Percentiles rank a stretch among this genome's conserved stretches.
Evolutionary conservation across 2,888 invertebrate species (phyloP).

Genomic region (Brachypalpus laphriformis): DNA sequence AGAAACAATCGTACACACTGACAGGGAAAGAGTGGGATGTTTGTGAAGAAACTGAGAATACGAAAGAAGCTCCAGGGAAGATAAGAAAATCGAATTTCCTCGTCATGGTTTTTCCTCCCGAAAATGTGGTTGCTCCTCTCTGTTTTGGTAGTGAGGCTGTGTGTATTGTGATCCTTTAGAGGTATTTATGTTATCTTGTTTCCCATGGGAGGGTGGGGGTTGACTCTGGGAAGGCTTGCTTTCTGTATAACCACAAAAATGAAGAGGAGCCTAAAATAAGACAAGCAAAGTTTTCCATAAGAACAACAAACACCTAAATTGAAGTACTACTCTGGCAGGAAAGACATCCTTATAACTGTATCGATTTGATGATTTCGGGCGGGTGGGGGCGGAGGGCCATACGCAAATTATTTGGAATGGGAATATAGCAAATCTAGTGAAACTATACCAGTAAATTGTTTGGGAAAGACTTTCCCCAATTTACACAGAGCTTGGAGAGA

Average conservation of each 20-base stretch:
- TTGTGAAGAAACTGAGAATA: slow-evolving; percentile 3
- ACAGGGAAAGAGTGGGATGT: neutral
- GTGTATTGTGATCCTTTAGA: slow-evolving; percentile 43
- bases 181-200: slow-evolving; percentile 54
- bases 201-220: neutral
- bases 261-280: slow-evolving; percentile 31
- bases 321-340: slow-evolving; percentile 6
- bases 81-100: slow-evolving; percentile 62
- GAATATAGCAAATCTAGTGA: slow-evolving; percentile 6
- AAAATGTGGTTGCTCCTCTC: slow-evolving; percentile 18
- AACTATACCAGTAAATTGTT: slow-evolving; percentile 37
- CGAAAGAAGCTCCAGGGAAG: slow-evolving; percentile 41
- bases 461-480: slow-evolving; percentile 46
- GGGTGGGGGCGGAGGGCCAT: neutral
- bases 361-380: slow-evolving; percentile 33
- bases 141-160: slow-evolving; percentile 5
- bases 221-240: slow-evolving; percentile 3
- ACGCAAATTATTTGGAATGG: slow-evolving; percentile 47
- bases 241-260: slow-evolving; percentile 39
- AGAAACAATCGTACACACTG: slow-evolving; percentile 55
- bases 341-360: slow-evolving; percentile 9
- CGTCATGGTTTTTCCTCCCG: slow-evolving; percentile 19
- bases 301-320: slow-evolving; percentile 39
- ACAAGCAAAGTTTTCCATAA: slow-evolving; percentile 13
- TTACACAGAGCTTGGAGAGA: too few species aligned